Base-by-base conservation (phyloP, 2,113 vertebrate species). In the Poeciliopsis retropinna region DNA sequence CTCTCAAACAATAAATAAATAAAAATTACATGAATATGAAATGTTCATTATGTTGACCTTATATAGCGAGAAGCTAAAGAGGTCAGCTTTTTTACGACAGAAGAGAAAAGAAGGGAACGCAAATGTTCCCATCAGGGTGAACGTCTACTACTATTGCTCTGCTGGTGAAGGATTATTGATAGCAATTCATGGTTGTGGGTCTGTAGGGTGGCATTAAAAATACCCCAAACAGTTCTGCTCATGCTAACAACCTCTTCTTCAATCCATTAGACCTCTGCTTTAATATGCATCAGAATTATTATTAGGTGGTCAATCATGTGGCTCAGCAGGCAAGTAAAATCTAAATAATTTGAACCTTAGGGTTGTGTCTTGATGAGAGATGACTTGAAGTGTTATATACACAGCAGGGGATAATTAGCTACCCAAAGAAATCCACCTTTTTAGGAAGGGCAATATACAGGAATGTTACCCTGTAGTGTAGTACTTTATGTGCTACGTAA, bases 331-430 rank as follows among this genome's bases (percentile, higher is more conserved):
- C 73, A 29, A 70, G 75, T 75, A 78, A 88, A 88, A 90, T 83
- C 76, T 79, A 79, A 88, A 87, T 93, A 83, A 90, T 90, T 84
- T 86, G 76, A 80, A 87, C 78, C 85, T 72, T 85, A 87, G 82
- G 85, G 68, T 67, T 79, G 87, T 63, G 68, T 88, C 78, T 82
- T 76, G 67, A 84, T 72, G 82, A 79, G 81, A 84, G 68, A 92
- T 92, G 87, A 91, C 85, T 92, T 91, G 90, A 86, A 74, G 78
- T 77, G 71, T 11, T 34, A 57, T 69, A 78, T 73, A 69, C 39
- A 9, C 73, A 88, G 72, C 71, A 76, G 71, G 70, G 78, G 81
- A 85, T 83, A 76, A 92, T 85, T 88, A 90, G 84, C 87, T 72
- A 64, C 79, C 80, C 71, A 67, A 57, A 39, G 75, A 64, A 66